Base-by-base conservation (phyloP, 1,140 invertebrate genomes). In the Drosophila pandora region DNA sequence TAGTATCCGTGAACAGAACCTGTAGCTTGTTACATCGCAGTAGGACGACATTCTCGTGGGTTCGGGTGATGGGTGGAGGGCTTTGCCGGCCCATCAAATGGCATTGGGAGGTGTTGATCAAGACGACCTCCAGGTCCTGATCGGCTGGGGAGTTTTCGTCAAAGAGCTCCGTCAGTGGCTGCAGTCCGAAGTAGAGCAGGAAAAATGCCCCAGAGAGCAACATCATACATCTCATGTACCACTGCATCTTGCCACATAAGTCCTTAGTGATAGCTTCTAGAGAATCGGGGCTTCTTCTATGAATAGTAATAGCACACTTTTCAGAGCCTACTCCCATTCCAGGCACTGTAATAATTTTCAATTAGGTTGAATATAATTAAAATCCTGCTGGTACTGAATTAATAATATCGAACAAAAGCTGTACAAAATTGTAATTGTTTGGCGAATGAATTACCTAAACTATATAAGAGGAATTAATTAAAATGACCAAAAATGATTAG, bases 381-480 rank as follows among this genome's bases (percentile, higher is more conserved):
- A 75, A 59, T 32, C 45, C 65, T 72, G 58, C 58, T 71, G 61
- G 52, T 57, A 56, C 50, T 58, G 28, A 64, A 79, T 73, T 59
- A 62, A 59, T 55, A 48, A 53, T 68, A 21, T 13, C 21, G n/a
- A 41, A 63, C n/a, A 30, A 56, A 34, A 37, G 17, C 22, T 37
- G 22, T 2, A 22, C 21, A 37, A 30, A 34, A 39, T 39, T 41
- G 10, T n/a, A 57, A 61, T 60, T 52, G 37, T 65, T 28, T 41
- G 10, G 43, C 17, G 17, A 64, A 37, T 34, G 34, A 56, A 37
- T 54, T n/a, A 23, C 43, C 13, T 22, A 56, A 34, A 23, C 13
- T 22, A 10, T 3, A 7, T 17, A 37, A n/a, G 23, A 10, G 17
- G 77, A 87, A 82, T 78, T 85, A 85, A 85, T 84, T 84, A 87